Percentiles rank a stretch among this genome's conserved stretches.
Conservation (phyloP, 2,113 vertebrate species). For the Cervus canadensis region DNA sequence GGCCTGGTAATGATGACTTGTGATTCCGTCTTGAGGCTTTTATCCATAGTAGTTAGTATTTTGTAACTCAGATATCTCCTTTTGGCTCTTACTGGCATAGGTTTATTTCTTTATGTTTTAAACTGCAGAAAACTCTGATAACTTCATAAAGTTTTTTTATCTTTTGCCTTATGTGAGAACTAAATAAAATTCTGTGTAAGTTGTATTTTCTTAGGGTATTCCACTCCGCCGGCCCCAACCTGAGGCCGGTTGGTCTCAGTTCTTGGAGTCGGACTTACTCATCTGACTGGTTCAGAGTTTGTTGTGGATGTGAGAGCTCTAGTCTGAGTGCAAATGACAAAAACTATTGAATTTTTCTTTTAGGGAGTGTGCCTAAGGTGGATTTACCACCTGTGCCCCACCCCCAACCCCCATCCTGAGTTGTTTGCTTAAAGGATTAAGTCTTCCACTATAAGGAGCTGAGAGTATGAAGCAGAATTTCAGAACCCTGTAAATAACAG, state of each 20-base stretch:
- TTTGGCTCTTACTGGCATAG: not conserved
- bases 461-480: not conserved
- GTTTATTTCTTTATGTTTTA: slow-evolving; percentile 8
- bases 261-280: not conserved
- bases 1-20: not conserved
- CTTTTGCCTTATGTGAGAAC: not conserved
- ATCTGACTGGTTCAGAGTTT: not conserved
- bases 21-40: not conserved
- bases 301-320: not conserved
- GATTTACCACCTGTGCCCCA: not conserved
- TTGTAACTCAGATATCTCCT: not conserved
- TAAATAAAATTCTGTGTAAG: not conserved
- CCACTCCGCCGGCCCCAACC: not conserved
- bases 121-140: not conserved
- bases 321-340: not conserved
- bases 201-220: not conserved
- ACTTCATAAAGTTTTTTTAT: not conserved
- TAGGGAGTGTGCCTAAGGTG: not conserved
- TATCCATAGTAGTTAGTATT: not conserved
- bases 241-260: not conserved
- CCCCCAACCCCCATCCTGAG: not conserved
- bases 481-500: not conserved
- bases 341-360: not conserved
- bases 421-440: slow-evolving; percentile 2
- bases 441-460: not conserved